These are phyloP conservation scores for Drosophila sechellia DNA, from an alignment of 1,140 invertebrate species.

Conservation along the genomic window DNA sequence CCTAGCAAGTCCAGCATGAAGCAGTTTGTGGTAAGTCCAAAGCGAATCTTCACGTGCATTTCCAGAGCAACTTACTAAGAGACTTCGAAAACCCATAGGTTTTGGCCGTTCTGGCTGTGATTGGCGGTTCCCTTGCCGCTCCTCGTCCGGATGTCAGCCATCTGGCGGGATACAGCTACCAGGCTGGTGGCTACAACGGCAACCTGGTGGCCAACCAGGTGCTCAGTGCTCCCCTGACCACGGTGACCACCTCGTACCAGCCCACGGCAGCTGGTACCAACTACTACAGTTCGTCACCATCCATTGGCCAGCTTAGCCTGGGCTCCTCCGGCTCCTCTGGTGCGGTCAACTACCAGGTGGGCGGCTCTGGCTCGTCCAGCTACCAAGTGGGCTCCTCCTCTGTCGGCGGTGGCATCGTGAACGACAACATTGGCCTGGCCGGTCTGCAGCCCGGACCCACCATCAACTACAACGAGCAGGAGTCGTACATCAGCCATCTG, in stretches of 20 bases:
- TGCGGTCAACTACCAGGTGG: slow-evolving; percentile 3
- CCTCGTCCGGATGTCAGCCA: slow-evolving; percentile 77
- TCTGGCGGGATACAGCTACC: slow-evolving; percentile 63
- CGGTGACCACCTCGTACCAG: slow-evolving; percentile 70
- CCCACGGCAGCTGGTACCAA: slow-evolving; percentile 80
- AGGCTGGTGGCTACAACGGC: slow-evolving; percentile 55
- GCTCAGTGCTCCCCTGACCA: slow-evolving; percentile 40
- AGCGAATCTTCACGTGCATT: neutral
- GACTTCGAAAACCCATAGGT: slow-evolving; percentile 23
- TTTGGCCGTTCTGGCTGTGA: slow-evolving; percentile 58
- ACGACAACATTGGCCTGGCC: slow-evolving; percentile 55
- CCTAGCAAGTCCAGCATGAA: slow-evolving; percentile 55
- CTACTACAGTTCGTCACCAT: slow-evolving; percentile 56
- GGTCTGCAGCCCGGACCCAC: slow-evolving; percentile 59
- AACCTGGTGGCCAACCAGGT: slow-evolving; percentile 31
- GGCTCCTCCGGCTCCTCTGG: slow-evolving; percentile 33
- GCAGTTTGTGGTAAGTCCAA: slow-evolving; percentile 70
- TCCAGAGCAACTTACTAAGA: neutral
- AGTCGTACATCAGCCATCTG: slow-evolving; percentile 84
- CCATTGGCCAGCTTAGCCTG: slow-evolving; percentile 47
- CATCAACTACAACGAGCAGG: slow-evolving; percentile 82
- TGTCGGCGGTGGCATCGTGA: neutral
- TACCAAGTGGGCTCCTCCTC: slow-evolving; percentile 12
- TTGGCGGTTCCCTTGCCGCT: slow-evolving; percentile 35
- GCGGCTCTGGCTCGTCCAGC: neutral